Evolutionary conservation across 2,888 invertebrate genomes (phyloP), one percentile per base, ranked within the genome.

Genomic region (Eristalis pertinax): DNA sequence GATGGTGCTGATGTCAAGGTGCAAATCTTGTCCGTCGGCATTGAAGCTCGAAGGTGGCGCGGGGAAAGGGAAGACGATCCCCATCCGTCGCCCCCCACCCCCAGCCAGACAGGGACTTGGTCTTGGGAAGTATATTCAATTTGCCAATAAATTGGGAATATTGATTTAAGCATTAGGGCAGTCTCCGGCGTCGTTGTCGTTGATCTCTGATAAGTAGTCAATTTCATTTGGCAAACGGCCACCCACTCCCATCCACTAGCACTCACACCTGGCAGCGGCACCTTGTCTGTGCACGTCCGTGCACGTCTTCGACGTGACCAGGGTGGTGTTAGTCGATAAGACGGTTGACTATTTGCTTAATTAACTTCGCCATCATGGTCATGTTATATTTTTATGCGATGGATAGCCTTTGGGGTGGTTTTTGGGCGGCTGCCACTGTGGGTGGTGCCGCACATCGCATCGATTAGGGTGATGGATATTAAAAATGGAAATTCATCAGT

Each of bases 371-470:
- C 89, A 78, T 89, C 87, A 89, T 89, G 87, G 88, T 70, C 81
- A 77, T 89, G 84, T 89, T 86, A 89, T 86, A 88, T 83, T 87
- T 89, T 89, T 88, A 89, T 89, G 86, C 80, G 88, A 89, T 89
- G 50, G 50, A 50, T 19, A 50, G 19, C 50, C 50, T 19, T 50
- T n/a, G n/a, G 19, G 43, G n/a, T n/a, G n/a, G 1, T n/a, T 4
- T 19, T 43, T 43, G 56, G 29, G n/a, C 64, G 41, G 38, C 8
- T 38, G 35, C 10, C 10, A 38, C 35, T 11, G 35, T 11, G 11
- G 35, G 35, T 11, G 35, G 35, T 38, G 38, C 50, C 85, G 84
- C 79, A n/a, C n/a, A 88, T 88, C 88, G 82, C 82, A 84, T 87
- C 86, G 87, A 87, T 88, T 86, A 81, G 76, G 84, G 70, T 76